These are phyloP conservation scores for Zaprionus davidi DNA, from an alignment of 1,140 invertebrate genomes.

Conservation along the genomic window DNA sequence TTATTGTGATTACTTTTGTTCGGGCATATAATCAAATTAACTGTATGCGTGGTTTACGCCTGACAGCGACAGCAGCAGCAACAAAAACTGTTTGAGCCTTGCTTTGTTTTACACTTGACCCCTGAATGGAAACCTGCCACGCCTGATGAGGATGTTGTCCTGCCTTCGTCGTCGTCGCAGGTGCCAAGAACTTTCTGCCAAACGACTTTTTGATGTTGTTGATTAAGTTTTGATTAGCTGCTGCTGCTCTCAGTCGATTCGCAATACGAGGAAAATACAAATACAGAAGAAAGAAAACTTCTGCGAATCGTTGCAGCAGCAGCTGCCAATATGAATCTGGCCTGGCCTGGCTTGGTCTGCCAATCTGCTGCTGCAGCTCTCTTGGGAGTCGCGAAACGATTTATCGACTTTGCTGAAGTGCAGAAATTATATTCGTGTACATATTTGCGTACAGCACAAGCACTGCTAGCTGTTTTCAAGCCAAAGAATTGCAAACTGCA, in stretches of 20 bases:
- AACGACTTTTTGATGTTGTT: slow-evolving; percentile 72
- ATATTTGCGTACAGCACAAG: slow-evolving; percentile 27
- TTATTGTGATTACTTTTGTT: slow-evolving; percentile 80
- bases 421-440: slow-evolving; percentile 40
- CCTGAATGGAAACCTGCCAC: background rate
- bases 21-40: slow-evolving; percentile 78
- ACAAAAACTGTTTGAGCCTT: slow-evolving; percentile 40
- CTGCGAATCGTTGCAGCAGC: slow-evolving; percentile 10
- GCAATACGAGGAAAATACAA: slow-evolving; percentile 4
- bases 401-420: slow-evolving; percentile 46
- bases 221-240: slow-evolving; percentile 72
- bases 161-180: slow-evolving; percentile 2
- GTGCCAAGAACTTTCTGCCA: slow-evolving; percentile 40
- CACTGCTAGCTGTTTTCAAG: background rate
- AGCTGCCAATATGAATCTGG: slow-evolving; percentile 4
- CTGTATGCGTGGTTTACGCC: slow-evolving; percentile 49
- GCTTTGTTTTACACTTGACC: slow-evolving; percentile 31
- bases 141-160: slow-evolving; percentile 5
- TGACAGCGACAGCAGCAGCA: slow-evolving; percentile 1
- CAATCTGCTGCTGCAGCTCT: background rate
- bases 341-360: too few species aligned
- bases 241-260: slow-evolving; percentile 16
- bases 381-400: slow-evolving; percentile 28
- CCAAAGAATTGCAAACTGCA: background rate
- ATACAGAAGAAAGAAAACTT: slow-evolving; percentile 13